A percentile compares a stretch with the other conserved stretches of the same genome.
phyloP scores from a whole-genome alignment of 2,888 invertebrate genomes.

The Seira musarum region DNA sequence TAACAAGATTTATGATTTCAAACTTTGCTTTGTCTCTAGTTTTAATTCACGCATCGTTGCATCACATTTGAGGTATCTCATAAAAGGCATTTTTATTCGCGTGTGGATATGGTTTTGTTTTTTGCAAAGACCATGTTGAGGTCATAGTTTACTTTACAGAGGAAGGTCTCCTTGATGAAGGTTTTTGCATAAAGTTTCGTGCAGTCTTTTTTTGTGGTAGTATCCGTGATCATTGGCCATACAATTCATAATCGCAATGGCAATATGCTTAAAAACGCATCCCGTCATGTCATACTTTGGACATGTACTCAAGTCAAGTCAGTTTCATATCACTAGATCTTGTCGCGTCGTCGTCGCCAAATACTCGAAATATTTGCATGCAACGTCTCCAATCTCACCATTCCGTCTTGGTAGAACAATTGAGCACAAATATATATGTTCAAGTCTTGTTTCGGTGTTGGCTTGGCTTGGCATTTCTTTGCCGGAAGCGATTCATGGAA shows the following conservation, averaged over 20 bases:
- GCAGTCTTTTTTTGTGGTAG: background rate
- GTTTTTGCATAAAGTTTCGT: slow-evolving; percentile 1
- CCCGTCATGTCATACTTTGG: no score
- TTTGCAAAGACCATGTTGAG: slow-evolving; percentile 3
- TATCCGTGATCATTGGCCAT: slow-evolving; percentile 1
- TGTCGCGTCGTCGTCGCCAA: no score
- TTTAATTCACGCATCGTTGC: background rate
- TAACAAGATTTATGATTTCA: slow-evolving; percentile 22
- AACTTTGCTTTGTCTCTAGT: background rate
- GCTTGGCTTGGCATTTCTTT: no score
- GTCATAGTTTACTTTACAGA: slow-evolving; percentile 4
- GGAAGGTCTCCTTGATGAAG: background rate
- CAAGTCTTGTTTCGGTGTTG: no score
- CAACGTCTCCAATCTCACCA: no score
- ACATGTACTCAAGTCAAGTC: no score
- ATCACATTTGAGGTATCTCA: background rate
- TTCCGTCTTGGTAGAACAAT: no score
- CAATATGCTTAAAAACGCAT: no score
- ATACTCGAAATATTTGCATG: no score
- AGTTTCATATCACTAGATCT: no score
- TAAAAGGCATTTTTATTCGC: background rate
- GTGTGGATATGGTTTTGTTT: background rate
- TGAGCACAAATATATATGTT: no score
- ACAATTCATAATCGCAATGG: background rate
- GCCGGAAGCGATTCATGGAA: no score